Evolutionary conservation across 2,888 invertebrate genomes (phyloP), one percentile per base, ranked within the genome.

Genomic region (Acholoe squamosa): DNA sequence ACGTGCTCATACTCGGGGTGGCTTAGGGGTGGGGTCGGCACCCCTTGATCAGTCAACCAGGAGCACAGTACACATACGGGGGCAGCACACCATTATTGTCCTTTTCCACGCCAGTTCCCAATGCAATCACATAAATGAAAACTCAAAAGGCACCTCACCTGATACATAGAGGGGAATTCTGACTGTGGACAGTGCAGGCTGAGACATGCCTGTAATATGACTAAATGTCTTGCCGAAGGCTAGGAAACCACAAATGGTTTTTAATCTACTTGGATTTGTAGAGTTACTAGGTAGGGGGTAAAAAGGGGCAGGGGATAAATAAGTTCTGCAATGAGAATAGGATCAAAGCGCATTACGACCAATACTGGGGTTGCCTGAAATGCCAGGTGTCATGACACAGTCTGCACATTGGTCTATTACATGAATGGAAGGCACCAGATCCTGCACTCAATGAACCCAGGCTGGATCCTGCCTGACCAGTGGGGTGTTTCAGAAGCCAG

Each of bases 41-140:
- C n/a, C 61, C 61, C 61, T 61, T 61, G 61, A 61, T 61, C 61
- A 61, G 22, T n/a, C 61, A 61, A 61, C 7, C 61, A 61, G n/a
- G 3, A n/a, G 61, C 61, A 3, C n/a, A 7, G 61, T 61, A n/a
- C 19, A 61, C n/a, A 61, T n/a, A 61, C n/a, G 19, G 61, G 3
- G 3, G 1, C 61, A n/a, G 12, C 22, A 1, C 61, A 14, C 61
- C 22, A 61, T 0, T n/a, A 61, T n/a, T 61, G 61, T n/a, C 61
- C 61, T 61, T 61, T 61, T 61, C n/a, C 61, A 61, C 22, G 22
- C 61, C 61, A n/a, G 61, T n/a, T 61, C 61, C 61, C 61, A 61
- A 61, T 61, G 61, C 61, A 19, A 61, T 61, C n/a, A 61, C 61
- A 61, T 61, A 61, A 61, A 61, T 61, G 61, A 61, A 61, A 43